These are phyloP conservation scores for Aegypius monachus DNA, from an alignment of 2,113 vertebrate species.

Conservation along the genomic window DNA sequence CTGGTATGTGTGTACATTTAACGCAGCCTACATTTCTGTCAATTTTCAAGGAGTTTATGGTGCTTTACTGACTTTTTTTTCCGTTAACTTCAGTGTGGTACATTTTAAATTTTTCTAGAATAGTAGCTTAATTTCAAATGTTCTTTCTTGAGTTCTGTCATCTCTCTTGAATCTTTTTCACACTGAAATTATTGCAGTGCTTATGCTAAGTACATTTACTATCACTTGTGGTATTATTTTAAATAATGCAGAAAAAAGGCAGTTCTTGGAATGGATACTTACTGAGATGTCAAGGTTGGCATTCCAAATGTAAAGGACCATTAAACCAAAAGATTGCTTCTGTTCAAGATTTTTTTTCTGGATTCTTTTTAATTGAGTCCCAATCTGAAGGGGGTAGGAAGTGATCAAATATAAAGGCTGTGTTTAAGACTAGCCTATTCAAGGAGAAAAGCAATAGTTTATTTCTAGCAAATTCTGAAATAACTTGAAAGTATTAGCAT, in stretches of 20 bases:
- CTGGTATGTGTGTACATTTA: constrained; percentile 79
- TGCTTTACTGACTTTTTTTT: not conserved
- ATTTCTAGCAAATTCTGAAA: not conserved
- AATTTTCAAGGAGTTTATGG: not conserved
- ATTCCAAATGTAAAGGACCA: not conserved
- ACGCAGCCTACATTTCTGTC: not conserved
- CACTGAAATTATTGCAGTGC: not conserved
- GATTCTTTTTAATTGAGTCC: not conserved
- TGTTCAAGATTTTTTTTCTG: not conserved
- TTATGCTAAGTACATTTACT: not conserved
- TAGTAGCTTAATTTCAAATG: not conserved
- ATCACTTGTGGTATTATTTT: not conserved
- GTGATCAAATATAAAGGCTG: not conserved
- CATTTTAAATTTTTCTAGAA: not conserved
- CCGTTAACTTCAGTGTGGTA: not conserved
- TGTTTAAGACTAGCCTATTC: not conserved
- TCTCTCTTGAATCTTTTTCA: not conserved
- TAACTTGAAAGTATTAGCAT: not conserved
- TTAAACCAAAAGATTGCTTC: not conserved
- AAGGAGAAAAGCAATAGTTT: not conserved
- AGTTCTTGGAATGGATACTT: not conserved
- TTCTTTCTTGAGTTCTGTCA: not conserved
- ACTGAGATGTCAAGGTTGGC: not conserved
- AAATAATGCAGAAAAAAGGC: not conserved
- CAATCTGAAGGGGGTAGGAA: not conserved